Base-by-base conservation (phyloP, 1,140 invertebrate species). In the Eupeodes corollae region DNA sequence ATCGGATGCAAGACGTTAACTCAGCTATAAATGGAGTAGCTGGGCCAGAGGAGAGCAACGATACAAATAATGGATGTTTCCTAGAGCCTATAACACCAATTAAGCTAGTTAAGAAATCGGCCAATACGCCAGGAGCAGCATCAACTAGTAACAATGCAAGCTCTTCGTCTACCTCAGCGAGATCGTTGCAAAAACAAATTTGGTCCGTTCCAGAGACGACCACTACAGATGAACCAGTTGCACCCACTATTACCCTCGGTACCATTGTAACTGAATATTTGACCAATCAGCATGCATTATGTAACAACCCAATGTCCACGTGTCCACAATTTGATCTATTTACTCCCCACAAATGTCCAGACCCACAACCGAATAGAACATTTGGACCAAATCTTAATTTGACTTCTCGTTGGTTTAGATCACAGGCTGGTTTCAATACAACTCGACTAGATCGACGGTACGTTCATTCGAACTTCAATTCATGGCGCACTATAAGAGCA, bases 261-360 rank as follows among this genome's bases (percentile, higher is more conserved):
- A 85, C 86, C 21, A 97, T 98, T 63, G 89, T 98, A 34, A 95
- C 88, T 0, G 91, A 94, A 69, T 98, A 96, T 72, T 75, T 97
- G 34, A 86, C 90, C 37, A 94, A 96, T 73, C 94, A 99, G 68
- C 89, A 92, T 69, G 84, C 88, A n/a, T 69, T 91, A 5, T 92
- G 89, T 72, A 90, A 89, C 75, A 91, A 91, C 71, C 88, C 88
- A 5, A 89, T 91, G 76, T 86, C 86, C 19, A 91, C 87, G 0
- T 91, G 88, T 70, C 88, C 89, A 11, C 86, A 89, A 63, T 92
- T 93, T 58, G 89, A 91, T 70, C 72, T 93, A 30, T 86, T 90
- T 53, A 76, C 83, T 49, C 91, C 91, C 5, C 92, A 98, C 68
- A 87, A 91, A 65, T 97, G 93, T 73, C 88, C 89, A 12, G 89